Evolutionary conservation across 2,797 vertebrate genomes (phyloP).

Genomic region (Schizopygopsis malacanthus): DNA sequence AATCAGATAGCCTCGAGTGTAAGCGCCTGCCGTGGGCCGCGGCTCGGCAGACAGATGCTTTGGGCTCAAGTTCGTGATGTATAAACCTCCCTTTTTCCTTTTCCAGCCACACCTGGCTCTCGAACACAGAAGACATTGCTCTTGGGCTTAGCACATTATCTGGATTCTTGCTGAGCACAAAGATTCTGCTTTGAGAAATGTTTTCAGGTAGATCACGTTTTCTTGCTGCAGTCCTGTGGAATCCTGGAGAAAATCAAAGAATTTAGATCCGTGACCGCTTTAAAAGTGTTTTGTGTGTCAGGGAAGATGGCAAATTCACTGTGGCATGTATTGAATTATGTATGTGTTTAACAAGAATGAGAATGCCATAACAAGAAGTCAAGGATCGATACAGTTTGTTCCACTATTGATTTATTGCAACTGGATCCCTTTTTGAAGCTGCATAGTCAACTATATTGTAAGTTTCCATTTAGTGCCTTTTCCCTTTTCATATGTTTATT

Average conservation of each 20-base stretch:
- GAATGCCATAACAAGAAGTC: background rate
- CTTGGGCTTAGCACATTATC: conserved; percentile 62
- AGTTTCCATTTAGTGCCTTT: background rate
- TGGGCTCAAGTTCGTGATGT: conserved; percentile 68
- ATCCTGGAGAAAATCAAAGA: conserved; percentile 17
- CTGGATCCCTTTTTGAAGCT: background rate
- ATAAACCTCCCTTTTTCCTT: conserved; percentile 53
- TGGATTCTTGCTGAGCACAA: conserved; percentile 64
- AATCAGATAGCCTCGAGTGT: conserved; percentile 75
- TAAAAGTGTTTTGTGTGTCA: background rate
- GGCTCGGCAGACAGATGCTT: conserved; percentile 70
- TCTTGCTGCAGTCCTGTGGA: background rate
- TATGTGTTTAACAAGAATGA: conserved; percentile 19
- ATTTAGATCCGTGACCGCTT: conserved; percentile 16
- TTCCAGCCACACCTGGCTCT: conserved; percentile 62
- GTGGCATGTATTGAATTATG: conserved; percentile 8
- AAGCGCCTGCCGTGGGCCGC: conserved; percentile 68
- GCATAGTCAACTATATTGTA: background rate
- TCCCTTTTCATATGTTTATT: background rate
- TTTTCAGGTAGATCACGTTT: conserved; percentile 51
- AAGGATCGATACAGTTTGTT: background rate
- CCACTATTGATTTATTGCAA: conserved; percentile 9
- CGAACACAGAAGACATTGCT: conserved; percentile 55
- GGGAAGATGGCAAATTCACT: background rate
- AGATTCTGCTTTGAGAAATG: conserved; percentile 55